A percentile compares a stretch with the other conserved stretches of the same genome.
Evolutionary conservation across 2,888 invertebrate genomes (phyloP).

Genomic region (Saturnia japonica): DNA sequence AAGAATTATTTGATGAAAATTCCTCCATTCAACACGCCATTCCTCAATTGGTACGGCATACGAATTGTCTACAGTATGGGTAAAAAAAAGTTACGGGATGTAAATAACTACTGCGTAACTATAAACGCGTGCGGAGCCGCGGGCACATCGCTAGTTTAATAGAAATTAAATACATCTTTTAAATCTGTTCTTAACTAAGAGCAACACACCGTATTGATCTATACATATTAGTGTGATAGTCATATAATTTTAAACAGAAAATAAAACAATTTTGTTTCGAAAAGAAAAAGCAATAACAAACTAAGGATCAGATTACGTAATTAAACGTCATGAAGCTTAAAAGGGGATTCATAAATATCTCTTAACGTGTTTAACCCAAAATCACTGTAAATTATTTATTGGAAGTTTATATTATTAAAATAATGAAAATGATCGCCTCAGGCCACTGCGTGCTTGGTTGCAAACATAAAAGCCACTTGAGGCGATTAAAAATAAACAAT

Average conservation of each 20-base stretch:
- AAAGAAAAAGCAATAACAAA: constrained; percentile 50
- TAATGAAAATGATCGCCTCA: constrained; percentile 80
- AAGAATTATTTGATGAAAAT: no score
- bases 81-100: no score
- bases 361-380: constrained; percentile 81
- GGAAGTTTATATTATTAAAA: constrained; percentile 82
- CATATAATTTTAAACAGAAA: neutral
- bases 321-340: constrained; percentile 60
- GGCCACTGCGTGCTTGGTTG: constrained; percentile 78
- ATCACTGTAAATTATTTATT: constrained; percentile 82
- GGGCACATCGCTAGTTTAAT: no score
- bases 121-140: no score
- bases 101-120: no score
- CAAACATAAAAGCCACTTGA: constrained; percentile 80
- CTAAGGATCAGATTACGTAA: constrained; percentile 68
- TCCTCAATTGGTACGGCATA: no score
- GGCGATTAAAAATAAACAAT: constrained; percentile 83
- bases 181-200: neutral
- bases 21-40: no score
- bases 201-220: neutral
- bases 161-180: no score
- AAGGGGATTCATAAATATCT: constrained; percentile 76
- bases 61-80: no score
- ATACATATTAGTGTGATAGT: neutral
- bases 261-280: constrained; percentile 24